Evolutionary conservation across 2,797 vertebrate genomes (phyloP).

Genomic region (Xiphophorus birchmanni): DNA sequence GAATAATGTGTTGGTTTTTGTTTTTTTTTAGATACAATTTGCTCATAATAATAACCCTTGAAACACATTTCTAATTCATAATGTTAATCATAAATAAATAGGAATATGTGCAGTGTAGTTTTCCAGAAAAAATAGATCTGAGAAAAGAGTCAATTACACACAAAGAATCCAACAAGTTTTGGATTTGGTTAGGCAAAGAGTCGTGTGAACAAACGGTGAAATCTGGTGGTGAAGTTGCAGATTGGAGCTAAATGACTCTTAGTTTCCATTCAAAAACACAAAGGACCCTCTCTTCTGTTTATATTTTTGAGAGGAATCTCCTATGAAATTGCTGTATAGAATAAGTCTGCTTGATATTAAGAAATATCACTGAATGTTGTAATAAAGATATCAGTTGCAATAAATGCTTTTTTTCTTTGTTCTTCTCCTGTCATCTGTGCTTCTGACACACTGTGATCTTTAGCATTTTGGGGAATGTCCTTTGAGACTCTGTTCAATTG

Average conservation of each 20-base stretch:
- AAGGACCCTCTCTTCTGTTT: not conserved
- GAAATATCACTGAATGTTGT: too few species aligned
- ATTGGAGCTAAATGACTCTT: not conserved
- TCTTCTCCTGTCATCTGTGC: too few species aligned
- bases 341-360: too few species aligned
- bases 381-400: too few species aligned
- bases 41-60: not conserved
- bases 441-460: too few species aligned
- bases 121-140: not conserved
- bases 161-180: not conserved
- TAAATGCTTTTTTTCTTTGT: too few species aligned
- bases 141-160: not conserved
- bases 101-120: not conserved
- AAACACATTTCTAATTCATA: not conserved
- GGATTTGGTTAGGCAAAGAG: not conserved
- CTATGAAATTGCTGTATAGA: not conserved
- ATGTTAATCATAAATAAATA: not conserved
- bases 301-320: not conserved
- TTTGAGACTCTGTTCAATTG: too few species aligned
- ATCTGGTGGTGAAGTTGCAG: not conserved
- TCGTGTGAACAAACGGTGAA: not conserved
- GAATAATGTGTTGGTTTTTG: not conserved
- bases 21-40: not conserved
- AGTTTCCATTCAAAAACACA: not conserved
- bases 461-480: too few species aligned